Evolutionary conservation across 2,888 invertebrate genomes (phyloP).

Genomic region (Cerceris rybyensis): DNA sequence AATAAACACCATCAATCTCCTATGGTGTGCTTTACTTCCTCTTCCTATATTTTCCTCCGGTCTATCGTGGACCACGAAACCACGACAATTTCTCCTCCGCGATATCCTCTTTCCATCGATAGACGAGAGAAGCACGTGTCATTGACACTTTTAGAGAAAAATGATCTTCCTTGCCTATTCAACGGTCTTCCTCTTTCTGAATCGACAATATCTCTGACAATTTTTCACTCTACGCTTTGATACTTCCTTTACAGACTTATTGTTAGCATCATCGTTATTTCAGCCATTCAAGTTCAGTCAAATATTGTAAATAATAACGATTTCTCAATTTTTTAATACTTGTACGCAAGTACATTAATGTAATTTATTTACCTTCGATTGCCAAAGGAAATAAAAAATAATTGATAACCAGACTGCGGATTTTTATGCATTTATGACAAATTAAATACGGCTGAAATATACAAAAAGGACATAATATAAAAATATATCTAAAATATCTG

Average conservation of each 20-base stretch:
- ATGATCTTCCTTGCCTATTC: background rate
- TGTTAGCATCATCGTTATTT: too few species aligned
- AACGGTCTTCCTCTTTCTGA: background rate
- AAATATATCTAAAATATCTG: too few species aligned
- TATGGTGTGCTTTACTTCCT: constrained; percentile 62
- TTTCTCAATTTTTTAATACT: too few species aligned
- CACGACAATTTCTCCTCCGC: constrained; percentile 14
- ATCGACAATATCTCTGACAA: background rate
- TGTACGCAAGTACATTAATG: too few species aligned
- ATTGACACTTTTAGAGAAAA: constrained; percentile 13
- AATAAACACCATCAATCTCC: constrained; percentile 73
- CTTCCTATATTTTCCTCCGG: constrained; percentile 38
- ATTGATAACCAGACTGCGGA: too few species aligned
- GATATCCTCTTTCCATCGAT: constrained; percentile 3
- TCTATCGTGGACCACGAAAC: constrained; percentile 4
- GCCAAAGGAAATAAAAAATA: too few species aligned
- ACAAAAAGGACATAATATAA: too few species aligned
- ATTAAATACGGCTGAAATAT: too few species aligned
- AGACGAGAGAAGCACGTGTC: constrained; percentile 25
- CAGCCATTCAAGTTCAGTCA: too few species aligned
- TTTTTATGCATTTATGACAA: too few species aligned
- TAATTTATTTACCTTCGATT: too few species aligned
- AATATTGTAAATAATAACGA: too few species aligned
- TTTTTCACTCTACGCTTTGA: background rate
- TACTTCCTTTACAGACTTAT: background rate